Evolutionary conservation across 2,888 invertebrate genomes (phyloP).

Genomic region (Mellilla xanthometata): DNA sequence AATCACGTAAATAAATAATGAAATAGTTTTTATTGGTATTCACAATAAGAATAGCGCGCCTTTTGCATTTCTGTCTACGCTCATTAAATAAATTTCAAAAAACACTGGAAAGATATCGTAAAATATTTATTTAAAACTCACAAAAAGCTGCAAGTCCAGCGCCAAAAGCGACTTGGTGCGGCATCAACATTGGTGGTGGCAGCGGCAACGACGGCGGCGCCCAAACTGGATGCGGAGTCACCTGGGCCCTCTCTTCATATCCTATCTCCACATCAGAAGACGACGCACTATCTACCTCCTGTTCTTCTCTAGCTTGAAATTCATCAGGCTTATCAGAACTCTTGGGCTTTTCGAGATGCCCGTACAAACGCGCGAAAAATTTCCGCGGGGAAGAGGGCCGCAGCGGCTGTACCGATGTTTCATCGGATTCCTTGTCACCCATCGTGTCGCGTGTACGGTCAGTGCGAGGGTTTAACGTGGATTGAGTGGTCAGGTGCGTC

Average conservation of each 20-base stretch:
- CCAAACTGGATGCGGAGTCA: constrained; percentile 43
- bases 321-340: constrained; percentile 1
- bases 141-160: constrained; percentile 82
- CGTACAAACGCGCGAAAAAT: constrained; percentile 91
- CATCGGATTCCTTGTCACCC: constrained; percentile 30
- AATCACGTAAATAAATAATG: too few relatives aligned
- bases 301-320: constrained; percentile 34
- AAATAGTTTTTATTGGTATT: too few relatives aligned
- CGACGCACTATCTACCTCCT: constrained; percentile 59
- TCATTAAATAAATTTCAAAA: too few relatives aligned
- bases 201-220: constrained; percentile 65
- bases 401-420: constrained; percentile 50
- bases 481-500: constrained; percentile 67
- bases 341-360: constrained; percentile 84
- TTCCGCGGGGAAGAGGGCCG: constrained; percentile 90
- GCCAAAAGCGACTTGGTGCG: constrained; percentile 82
- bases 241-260: constrained; percentile 35
- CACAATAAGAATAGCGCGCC: too few relatives aligned
- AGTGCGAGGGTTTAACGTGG: constrained; percentile 51
- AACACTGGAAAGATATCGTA: too few relatives aligned
- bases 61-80: too few relatives aligned
- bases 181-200: constrained; percentile 69
- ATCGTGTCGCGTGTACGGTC: constrained; percentile 47
- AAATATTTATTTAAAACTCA: too few relatives aligned
- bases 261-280: constrained; percentile 75